Base-by-base conservation (phyloP, 53 echinoderm and acorn worm genomes). In the Apostichopus leukothele region DNA sequence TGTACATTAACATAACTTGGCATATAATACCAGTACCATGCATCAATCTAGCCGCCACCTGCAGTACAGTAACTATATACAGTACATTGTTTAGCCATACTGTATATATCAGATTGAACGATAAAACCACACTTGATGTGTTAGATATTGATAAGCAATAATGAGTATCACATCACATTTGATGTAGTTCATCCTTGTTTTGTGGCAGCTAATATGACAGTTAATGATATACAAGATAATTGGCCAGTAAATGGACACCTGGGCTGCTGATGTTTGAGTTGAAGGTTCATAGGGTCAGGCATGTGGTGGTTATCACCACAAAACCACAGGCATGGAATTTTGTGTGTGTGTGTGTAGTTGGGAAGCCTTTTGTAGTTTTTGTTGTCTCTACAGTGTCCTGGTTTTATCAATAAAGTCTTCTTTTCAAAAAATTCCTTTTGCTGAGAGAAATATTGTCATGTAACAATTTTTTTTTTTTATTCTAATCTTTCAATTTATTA, bases 211-310 rank as follows among this genome's bases (percentile, higher is more conserved):
- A 19, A 71, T 71, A 71, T 71, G 71, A 71, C 71, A 71, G 71
- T 71, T n/a, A 71, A 19, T 55, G 81, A 81, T 81, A 25, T 81
- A 59, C 81, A 54, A 55, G 81, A 55, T 81, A 81, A 81, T 81
- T 59, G 53, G 54, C 54, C 55, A 10, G 4, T 55, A 11, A 55
- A 51, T 22, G 59, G 59, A 54, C 52, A 79, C 81, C 59, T 5
- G 7, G 9, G 12, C 12, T 9, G 10, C 51, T 2, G 25, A 23
- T 54, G 81, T 81, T 54, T 81, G 59, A 81, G n/a, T 59, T 55
- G 19, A 16, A 81, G 55, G 81, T 81, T 81, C 25, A 81, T 51
- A 81, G 59, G 81, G 81, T 81, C 81, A 81, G 53, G 19, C 55
- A 20, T 81, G 53, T 81, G 18, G 57, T 20, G 81, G 81, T 81